Conservation (phyloP, 2,888 invertebrate species). For the Amblyjoppa proteus region DNA sequence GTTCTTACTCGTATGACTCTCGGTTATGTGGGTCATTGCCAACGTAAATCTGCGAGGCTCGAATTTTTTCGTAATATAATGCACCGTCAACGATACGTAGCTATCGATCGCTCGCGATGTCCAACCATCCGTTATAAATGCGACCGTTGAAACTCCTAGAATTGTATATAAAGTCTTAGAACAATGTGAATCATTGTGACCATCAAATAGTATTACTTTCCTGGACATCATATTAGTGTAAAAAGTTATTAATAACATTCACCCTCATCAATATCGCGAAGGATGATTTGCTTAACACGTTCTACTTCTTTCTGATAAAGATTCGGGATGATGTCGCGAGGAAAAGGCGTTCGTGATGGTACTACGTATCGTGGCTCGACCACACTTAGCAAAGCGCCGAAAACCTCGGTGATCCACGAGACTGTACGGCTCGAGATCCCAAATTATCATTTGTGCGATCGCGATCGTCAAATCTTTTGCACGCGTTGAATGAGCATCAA, state of each 20-base stretch:
- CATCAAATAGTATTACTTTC: too few species aligned
- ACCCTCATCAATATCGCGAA: conserved; percentile 35
- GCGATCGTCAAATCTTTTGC: conserved; percentile 29
- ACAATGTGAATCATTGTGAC: not conserved
- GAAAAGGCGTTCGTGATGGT: conserved; percentile 45
- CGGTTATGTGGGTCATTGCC: conserved; percentile 20
- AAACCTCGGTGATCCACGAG: conserved; percentile 22
- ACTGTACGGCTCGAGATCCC: conserved; percentile 25
- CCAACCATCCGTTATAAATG: conserved; percentile 48
- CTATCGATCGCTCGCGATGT: conserved; percentile 43
- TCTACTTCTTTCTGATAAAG: conserved; percentile 25
- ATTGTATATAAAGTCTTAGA: not conserved
- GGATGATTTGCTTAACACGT: conserved; percentile 29
- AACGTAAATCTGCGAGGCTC: conserved; percentile 27
- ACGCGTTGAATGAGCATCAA: not conserved
- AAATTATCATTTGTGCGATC: conserved; percentile 33
- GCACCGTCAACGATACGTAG: conserved; percentile 24
- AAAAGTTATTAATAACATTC: conserved; percentile 14
- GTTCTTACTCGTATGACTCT: conserved; percentile 27
- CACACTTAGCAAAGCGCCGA: conserved; percentile 8
- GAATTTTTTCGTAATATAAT: conserved; percentile 34
- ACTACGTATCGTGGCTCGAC: conserved; percentile 31
- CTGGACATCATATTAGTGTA: not conserved
- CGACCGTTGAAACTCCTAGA: conserved; percentile 29
- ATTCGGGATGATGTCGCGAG: conserved; percentile 40